A percentile compares a stretch with the other conserved stretches of the same genome.
phyloP scores from a whole-genome alignment of 2,797 vertebrate species.

The Clarias pachynema region DNA sequence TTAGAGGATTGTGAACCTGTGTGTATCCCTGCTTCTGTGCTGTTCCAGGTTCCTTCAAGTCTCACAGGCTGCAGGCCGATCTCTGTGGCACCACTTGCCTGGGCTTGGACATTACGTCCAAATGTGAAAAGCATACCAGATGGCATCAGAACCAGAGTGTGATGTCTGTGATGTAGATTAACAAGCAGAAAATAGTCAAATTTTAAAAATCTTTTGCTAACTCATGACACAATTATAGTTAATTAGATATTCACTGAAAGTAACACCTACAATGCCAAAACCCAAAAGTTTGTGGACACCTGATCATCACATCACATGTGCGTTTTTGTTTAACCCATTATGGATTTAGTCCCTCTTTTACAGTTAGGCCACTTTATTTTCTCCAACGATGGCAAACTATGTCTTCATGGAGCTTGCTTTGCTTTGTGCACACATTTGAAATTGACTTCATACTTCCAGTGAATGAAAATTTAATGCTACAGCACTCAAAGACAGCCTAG shows the following conservation, averaged over 20 bases:
- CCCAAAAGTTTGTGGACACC: background rate
- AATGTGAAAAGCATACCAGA: constrained; percentile 81
- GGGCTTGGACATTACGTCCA: constrained; percentile 75
- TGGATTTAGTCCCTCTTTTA: background rate
- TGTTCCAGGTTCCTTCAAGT: constrained; percentile 63
- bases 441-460: background rate
- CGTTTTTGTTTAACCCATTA: background rate
- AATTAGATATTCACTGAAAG: too few relatives aligned
- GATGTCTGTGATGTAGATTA: constrained; percentile 64
- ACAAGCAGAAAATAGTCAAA: background rate
- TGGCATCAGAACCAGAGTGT: constrained; percentile 80
- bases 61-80: constrained; percentile 71
- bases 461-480: background rate
- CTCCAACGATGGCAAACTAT: background rate
- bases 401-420: background rate
- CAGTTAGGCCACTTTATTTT: background rate
- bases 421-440: background rate
- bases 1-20: constrained; percentile 46
- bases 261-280: background rate
- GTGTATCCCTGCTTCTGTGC: constrained; percentile 28
- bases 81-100: constrained; percentile 64
- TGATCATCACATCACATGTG: background rate
- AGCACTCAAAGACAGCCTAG: background rate
- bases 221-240: too few relatives aligned
- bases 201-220: too few relatives aligned